These are phyloP conservation scores for Catocala fraxini DNA, from an alignment of 2,888 invertebrate genomes.

Conservation along the genomic window DNA sequence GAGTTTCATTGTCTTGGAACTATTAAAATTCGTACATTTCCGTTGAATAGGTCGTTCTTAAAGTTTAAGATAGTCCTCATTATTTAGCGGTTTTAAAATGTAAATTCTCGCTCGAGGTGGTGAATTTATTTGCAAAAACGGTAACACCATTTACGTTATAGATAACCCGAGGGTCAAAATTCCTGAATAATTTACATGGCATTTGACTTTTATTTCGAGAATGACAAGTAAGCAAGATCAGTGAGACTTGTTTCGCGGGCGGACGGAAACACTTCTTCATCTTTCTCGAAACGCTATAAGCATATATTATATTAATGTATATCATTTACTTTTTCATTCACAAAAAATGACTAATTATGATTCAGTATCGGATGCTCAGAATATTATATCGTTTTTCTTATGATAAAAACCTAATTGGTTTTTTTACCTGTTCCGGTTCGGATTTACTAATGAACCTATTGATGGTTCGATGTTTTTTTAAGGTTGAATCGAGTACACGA, in stretches of 20 bases:
- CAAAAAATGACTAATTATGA: conserved; percentile 17
- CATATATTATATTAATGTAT: conserved; percentile 13
- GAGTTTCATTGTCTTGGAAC: conserved; percentile 3
- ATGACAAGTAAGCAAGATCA: conserved; percentile 31
- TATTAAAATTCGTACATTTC: background rate
- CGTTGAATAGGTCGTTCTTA: background rate
- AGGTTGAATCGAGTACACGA: background rate
- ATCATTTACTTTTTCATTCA: conserved; percentile 24
- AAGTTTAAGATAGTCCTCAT: background rate
- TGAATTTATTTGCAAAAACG: conserved; percentile 32
- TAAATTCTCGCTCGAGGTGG: conserved; percentile 30
- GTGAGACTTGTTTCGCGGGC: conserved; percentile 35
- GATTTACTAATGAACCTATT: conserved; percentile 1
- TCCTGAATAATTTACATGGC: conserved; percentile 49
- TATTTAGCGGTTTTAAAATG: conserved; percentile 22
- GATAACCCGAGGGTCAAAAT: conserved; percentile 35
- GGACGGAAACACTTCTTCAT: conserved; percentile 18
- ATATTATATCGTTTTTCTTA: background rate
- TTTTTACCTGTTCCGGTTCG: background rate
- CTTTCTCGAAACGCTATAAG: background rate
- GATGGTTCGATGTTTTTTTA: background rate
- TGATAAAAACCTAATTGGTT: background rate
- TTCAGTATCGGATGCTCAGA: background rate
- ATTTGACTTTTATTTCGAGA: conserved; percentile 35
- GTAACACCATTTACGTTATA: conserved; percentile 28